These are phyloP conservation scores for Eupithecia dodoneata DNA, from an alignment of 2,888 invertebrate genomes.

Conservation along the genomic window DNA sequence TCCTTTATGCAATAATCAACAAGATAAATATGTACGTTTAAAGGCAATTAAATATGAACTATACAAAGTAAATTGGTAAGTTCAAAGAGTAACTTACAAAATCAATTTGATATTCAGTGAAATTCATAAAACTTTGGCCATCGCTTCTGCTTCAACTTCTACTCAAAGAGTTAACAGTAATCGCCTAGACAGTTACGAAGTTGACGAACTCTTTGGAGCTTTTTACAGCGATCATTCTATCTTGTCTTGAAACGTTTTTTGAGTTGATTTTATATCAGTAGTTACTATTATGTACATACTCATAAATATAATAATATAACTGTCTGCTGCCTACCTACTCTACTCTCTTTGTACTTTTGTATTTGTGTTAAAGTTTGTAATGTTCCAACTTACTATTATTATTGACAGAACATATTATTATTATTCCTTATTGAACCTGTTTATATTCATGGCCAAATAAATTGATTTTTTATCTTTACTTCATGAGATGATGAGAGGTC, in stretches of 20 bases:
- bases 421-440: too few relatives aligned
- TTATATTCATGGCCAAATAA: too few relatives aligned
- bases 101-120: constrained; percentile 38
- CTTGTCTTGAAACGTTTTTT: neutral
- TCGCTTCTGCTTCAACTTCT: constrained; percentile 19
- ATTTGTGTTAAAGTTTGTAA: too few relatives aligned
- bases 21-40: constrained; percentile 3
- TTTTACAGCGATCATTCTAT: neutral
- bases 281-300: too few relatives aligned
- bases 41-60: constrained; percentile 10
- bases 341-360: too few relatives aligned
- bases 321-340: too few relatives aligned
- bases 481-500: too few relatives aligned
- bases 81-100: constrained; percentile 31
- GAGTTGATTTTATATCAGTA: neutral
- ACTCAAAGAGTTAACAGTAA: constrained; percentile 31
- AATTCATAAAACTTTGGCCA: constrained; percentile 34
- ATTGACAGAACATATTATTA: too few relatives aligned
- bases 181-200: constrained; percentile 19
- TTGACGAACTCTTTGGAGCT: constrained; percentile 4
- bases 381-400: too few relatives aligned
- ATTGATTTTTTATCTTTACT: too few relatives aligned
- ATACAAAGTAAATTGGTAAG: constrained; percentile 28
- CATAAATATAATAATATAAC: too few relatives aligned
- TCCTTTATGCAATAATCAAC: neutral